These are phyloP conservation scores for Sebastes melanostomus DNA, from an alignment of 2,797 vertebrate genomes.

Conservation along the genomic window DNA sequence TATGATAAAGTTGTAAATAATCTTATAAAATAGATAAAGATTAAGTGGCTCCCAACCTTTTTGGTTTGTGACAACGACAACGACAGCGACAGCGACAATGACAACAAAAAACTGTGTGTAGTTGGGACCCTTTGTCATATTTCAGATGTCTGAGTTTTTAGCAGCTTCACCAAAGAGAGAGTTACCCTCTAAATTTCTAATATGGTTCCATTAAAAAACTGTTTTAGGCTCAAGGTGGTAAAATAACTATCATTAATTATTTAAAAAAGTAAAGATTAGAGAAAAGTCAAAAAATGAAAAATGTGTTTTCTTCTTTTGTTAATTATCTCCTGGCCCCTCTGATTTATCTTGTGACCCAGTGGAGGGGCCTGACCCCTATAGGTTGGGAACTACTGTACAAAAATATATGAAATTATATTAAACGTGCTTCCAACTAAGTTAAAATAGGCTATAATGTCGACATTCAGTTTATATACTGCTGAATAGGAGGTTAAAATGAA, in stretches of 20 bases:
- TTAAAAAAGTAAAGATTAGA: no score
- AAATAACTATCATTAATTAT: no score
- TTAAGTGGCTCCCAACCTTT: not conserved
- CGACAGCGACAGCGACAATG: not conserved
- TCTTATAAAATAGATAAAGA: not conserved
- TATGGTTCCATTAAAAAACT: not conserved
- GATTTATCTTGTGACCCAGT: not conserved
- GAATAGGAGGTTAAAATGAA: not conserved
- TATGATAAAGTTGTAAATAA: not conserved
- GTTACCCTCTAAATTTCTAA: not conserved
- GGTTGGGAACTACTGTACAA: not conserved
- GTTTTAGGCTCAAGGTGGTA: no score
- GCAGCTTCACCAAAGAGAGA: not conserved
- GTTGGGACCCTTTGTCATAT: not conserved
- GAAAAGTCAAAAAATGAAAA: no score
- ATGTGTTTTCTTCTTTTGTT: not conserved
- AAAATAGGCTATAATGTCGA: not conserved
- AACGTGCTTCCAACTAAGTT: not conserved
- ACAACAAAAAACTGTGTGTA: not conserved
- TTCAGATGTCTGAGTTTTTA: not conserved
- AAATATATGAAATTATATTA: not conserved
- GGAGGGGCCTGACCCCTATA: no score
- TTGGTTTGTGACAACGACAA: not conserved
- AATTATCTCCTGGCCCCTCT: not conserved
- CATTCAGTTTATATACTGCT: not conserved